Evolutionary conservation across 2,888 invertebrate genomes (phyloP), one percentile per base, ranked within the genome.

Genomic region (Stramonita haemastoma): DNA sequence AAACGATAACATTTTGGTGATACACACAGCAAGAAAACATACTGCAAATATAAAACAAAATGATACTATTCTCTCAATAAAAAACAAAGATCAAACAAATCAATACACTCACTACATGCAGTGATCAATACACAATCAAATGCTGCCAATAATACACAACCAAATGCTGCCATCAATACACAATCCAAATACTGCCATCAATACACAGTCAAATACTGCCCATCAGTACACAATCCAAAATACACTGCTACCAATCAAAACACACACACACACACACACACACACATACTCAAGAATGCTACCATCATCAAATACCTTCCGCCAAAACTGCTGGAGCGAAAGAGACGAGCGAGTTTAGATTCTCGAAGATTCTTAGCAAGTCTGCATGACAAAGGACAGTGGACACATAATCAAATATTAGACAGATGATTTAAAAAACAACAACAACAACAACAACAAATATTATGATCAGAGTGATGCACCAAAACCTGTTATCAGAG

Each of bases 301-400:
- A 46, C 22, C 8, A 46, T 8, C 26, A 15, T n/a, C 19, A 1
- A 57, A 29, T 86, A 86, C 86, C 86, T 86, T 60, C 87, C 73
- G 19, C 87, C 87, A n/a, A 89, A 89, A 70, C 89, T 89, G 84
- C 85, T 70, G 73, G 66, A 66, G 22, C 84, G 66, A 29, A 89
- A 73, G 73, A 89, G 84, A 46, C 85, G 83, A 36, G 85, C 89
- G 13, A 89, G 85, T 70, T 66, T 85, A 83, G 89, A 84, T 5
- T 85, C 89, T 5, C 89, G 89, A 13, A 89, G 85, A 46, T 85
- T 89, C 85, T 85, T 70, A 73, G 89, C 89, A 66, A 89, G 56
- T 73, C 89, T 88, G 88, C 83, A 66, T 22, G 32, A 13, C 60
- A n/a, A 83, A 83, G 81, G 29, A 73, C 2, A 26, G n/a, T 73